Base-by-base conservation (phyloP, 2,888 invertebrate genomes). In the Xanthia togata region DNA sequence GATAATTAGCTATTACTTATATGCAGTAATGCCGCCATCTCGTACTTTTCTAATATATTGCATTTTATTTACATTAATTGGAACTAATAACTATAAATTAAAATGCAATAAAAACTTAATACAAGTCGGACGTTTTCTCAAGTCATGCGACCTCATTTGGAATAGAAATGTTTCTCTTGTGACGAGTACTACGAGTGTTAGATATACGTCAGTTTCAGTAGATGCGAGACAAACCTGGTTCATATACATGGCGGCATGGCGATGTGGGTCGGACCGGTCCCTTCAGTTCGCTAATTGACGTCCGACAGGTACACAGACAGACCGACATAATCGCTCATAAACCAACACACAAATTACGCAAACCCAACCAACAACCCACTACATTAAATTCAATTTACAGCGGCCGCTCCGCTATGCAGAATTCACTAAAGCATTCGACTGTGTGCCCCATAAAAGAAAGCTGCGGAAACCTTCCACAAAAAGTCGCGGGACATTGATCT, bases 221-320 rank as follows among this genome's bases (percentile, higher is more conserved):
- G 83, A 84, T 86, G 85, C 86, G 78, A 84, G 89, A 88, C 92
- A 88, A 86, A 90, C 89, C 91, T 59, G 86, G 92, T 90, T 90
- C 88, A 91, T 93, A 93, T 93, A 89, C 93, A 93, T 92, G 88
- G 88, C 82, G 83, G 84, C 86, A 90, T 91, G 93, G 93, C 89
- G 87, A 90, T 86, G 90, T 91, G 88, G 92, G 88, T 84, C 90
- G 83, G 90, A 95, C 96, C 94, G 95, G 95, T 95, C 93, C 91
- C 89, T 90, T 88, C 91, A 84, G 90, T 87, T 89, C 92, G 90
- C 94, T 96, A 96, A 96, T 96, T 96, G 96, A 95, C 94, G 92
- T 93, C 91, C 92, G 93, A 93, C 94, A 94, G 93, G 78, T 84
- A 83, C 79, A 82, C 84, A 82, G 82, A 86, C 90, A 79, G 84